Percentiles rank a stretch among this genome's conserved stretches.
These are phyloP conservation scores for Phoeniculus purpureus DNA, from an alignment of 2,797 vertebrate species.

Conservation along the genomic window DNA sequence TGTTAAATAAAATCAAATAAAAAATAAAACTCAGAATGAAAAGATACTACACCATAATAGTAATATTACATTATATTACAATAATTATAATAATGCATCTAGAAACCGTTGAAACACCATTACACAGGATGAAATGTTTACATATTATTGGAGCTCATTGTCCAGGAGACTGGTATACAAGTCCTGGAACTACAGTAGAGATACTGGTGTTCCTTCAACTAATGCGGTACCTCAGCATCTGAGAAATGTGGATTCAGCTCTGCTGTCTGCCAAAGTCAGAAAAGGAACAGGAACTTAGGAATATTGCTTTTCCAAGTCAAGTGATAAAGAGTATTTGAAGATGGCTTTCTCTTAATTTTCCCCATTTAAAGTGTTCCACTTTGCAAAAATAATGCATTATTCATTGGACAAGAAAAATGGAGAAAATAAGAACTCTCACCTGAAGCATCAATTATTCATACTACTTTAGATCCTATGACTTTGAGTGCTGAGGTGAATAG, in stretches of 20 bases:
- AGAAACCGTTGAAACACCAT: neutral
- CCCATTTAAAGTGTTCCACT: constrained; percentile 49
- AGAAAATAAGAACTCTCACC: constrained; percentile 57
- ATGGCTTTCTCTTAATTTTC: constrained; percentile 56
- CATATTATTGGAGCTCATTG: neutral
- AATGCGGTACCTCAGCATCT: neutral
- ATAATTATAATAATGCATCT: neutral
- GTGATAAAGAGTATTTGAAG: constrained; percentile 23
- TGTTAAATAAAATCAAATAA: neutral
- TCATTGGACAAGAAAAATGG: constrained; percentile 57
- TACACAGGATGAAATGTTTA: neutral
- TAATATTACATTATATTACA: no score
- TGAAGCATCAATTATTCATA: constrained; percentile 65
- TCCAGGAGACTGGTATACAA: neutral
- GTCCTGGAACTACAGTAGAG: neutral
- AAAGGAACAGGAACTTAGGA: neutral
- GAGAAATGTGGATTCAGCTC: neutral
- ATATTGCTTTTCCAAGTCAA: constrained; percentile 32
- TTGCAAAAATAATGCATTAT: constrained; percentile 67
- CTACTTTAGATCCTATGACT: constrained; percentile 55
- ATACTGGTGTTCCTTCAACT: neutral
- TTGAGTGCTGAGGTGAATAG: constrained; percentile 52
- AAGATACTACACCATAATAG: no score
- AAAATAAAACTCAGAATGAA: neutral
- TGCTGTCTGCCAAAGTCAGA: neutral